These are phyloP conservation scores for Doris montereyensis DNA, from an alignment of 2,888 invertebrate genomes.

Conservation along the genomic window DNA sequence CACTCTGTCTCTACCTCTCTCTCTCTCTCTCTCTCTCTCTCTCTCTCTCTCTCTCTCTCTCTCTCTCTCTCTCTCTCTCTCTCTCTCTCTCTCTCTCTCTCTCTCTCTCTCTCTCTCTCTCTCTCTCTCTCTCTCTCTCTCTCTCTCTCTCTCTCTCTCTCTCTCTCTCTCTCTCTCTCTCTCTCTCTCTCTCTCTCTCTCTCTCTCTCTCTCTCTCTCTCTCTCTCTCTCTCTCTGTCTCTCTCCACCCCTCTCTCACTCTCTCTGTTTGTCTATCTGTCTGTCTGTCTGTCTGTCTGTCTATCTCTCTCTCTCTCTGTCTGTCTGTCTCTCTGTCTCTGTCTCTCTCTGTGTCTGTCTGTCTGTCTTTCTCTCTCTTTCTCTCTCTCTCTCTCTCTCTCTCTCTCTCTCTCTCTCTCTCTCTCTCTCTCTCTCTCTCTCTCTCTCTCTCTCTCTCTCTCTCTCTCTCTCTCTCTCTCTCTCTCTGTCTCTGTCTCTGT, in stretches of 20 bases:
- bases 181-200: not conserved
- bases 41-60: not conserved
- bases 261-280: not conserved
- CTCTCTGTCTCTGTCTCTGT: no score
- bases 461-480: no score
- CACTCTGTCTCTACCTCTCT: not conserved
- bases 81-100: not conserved
- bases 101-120: not conserved
- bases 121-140: not conserved
- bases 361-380: not conserved
- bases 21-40: not conserved
- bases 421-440: not conserved
- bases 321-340: not conserved
- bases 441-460: no score
- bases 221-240: not conserved
- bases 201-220: not conserved
- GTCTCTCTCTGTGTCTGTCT: not conserved
- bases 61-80: not conserved
- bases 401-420: not conserved
- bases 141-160: not conserved
- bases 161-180: not conserved
- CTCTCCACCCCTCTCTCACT: not conserved
- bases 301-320: not conserved
- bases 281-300: not conserved
- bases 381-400: not conserved